Evolutionary conservation across 2,797 vertebrate genomes (phyloP), one percentile per base, ranked within the genome.

Genomic region (Sebastes oblongus): DNA sequence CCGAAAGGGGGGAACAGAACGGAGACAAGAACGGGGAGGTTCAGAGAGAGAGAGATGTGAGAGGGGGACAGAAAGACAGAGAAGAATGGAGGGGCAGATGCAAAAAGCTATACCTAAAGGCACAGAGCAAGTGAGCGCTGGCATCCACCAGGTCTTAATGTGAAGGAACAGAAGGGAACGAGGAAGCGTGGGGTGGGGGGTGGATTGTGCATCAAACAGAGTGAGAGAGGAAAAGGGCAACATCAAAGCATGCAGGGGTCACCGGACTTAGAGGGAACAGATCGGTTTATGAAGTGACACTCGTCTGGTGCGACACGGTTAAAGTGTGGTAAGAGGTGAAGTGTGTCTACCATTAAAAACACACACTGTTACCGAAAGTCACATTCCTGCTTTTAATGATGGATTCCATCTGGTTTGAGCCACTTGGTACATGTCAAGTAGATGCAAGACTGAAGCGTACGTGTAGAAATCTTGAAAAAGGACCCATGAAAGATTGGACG

Each of bases 221-320:
- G 85, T 8, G 73, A n/a, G 39, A 78, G 82, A 75, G 73, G 36
- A 88, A 58, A 46, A 86, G 84, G 88, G 82, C 80, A 75, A 91
- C 85, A 88, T 92, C 90, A 92, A 92, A 92, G 92, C 60, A 3
- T 12, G 75, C 70, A 36, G 83, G 75, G 91, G 89, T 93, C 77
- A 32, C 64, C 9, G 83, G 84, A 76, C 55, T 65, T 36, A 52
- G 42, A 56, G 79, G 77, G 80, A 86, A 13, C 78, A 52, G 87
- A 78, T 59, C 29, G 78, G 46, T 78, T 88, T 62, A 84, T 75
- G 24, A 74, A 79, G 84, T 58, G 75, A 72, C 81, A 73, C 73
- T 39, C 27, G 27, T 73, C 59, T 39, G 39, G 64, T 78, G 80
- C 42, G 86, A 75, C 71, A 16, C 58, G 6, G 83, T 60, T 68